These are phyloP conservation scores for Conopomorpha cramerella DNA, from an alignment of 1,140 invertebrate species.

Conservation along the genomic window DNA sequence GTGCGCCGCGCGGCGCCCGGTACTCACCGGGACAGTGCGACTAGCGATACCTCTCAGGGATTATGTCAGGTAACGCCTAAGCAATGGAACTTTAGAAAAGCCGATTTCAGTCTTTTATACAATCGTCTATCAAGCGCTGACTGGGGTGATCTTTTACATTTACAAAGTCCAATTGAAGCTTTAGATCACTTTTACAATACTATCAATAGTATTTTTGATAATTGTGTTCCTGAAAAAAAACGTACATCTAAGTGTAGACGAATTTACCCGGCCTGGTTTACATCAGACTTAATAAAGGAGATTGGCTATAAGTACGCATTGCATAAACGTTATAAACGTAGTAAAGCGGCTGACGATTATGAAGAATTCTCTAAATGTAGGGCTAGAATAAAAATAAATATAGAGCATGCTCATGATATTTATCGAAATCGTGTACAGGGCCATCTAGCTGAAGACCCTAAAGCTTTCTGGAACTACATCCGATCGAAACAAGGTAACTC, in stretches of 20 bases:
- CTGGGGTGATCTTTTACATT: not conserved
- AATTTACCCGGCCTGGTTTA: no score
- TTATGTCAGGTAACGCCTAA: no score
- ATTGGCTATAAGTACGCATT: not conserved
- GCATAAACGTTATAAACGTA: constrained; percentile 2
- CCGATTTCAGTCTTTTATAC: not conserved
- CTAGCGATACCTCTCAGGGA: no score
- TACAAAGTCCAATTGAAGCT: not conserved
- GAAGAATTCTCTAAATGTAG: not conserved
- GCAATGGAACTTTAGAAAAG: not conserved
- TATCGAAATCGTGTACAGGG: not conserved
- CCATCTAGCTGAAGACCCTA: constrained; percentile 3
- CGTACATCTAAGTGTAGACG: no score
- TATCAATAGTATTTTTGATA: no score
- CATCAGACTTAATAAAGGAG: not conserved
- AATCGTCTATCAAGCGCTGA: not conserved
- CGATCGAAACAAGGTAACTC: not conserved
- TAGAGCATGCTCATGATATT: not conserved
- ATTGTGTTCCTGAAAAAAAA: no score
- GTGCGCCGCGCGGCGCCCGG: no score
- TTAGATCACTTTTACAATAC: not conserved
- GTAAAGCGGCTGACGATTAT: not conserved
- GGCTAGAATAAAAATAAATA: constrained; percentile 3
- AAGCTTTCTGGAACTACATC: constrained; percentile 5
- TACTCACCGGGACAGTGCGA: no score